Base-by-base conservation (phyloP, 2,888 invertebrate genomes). In the Strigamia crassipes region DNA sequence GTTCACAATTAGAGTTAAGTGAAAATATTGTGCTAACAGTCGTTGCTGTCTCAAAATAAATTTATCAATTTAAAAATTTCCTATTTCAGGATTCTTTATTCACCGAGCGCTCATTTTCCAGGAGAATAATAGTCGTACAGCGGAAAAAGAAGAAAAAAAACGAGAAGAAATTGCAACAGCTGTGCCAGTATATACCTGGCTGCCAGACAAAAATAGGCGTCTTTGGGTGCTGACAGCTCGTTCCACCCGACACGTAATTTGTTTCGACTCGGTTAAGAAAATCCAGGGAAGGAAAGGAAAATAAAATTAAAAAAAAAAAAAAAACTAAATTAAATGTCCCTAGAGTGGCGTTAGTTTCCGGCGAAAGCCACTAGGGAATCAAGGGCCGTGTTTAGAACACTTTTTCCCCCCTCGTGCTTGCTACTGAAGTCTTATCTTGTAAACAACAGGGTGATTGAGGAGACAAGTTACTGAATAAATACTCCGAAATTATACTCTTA, bases 201-300 rank as follows among this genome's bases (percentile, higher is more conserved):
- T 61, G 61, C 61, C 61, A 61, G 61, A 61, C 61, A 61, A 61
- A 61, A 61, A 61, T 61, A 61, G 61, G 61, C 21, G 18, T 61
- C 61, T 61, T 61, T 61, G 61, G 61, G 61, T 61, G 61, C 61
- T 61, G 61, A 61, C 61, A 61, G 61, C 61, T 61, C 61, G 61
- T 61, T 61, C 61, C 61, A 61, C n/a, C 6, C 61, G 61, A 61
- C 61, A 61, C 61, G 61, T 61, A 61, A 61, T 61, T 61, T 61
- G 61, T 61, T 61, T 61, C 61, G 61, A 61, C 61, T 15, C 61
- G n/a, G 61, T 18, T 18, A 61, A 61, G 61, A 61, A 61, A n/a
- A 21, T n/a, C 61, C 13, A 61, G 61, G 21, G 61, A 61, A 61
- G 61, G 61, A 61, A 18, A 61, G 61, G 21, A 61, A 21, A 51